Conservation (phyloP, 1,140 invertebrate genomes). For the Macrotrachela quadricornifera region DNA sequence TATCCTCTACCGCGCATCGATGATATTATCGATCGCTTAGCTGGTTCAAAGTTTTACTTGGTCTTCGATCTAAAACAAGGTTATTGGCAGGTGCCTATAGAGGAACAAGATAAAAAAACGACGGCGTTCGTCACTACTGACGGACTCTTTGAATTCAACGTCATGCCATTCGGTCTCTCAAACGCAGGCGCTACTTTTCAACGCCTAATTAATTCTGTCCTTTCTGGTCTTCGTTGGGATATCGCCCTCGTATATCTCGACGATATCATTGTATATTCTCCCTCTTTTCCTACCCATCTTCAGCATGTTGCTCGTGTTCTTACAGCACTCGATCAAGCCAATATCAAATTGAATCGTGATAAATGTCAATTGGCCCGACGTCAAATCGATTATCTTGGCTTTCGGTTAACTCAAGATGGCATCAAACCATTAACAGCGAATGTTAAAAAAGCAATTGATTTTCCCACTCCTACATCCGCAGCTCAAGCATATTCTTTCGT, state of each 20-base stretch:
- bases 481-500: slow-evolving; percentile 17
- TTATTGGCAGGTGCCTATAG: background rate
- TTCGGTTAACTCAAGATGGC: slow-evolving; percentile 14
- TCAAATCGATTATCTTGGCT: slow-evolving; percentile 14
- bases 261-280: slow-evolving; percentile 2
- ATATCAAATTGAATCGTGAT: background rate
- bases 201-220: background rate
- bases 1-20: slow-evolving; percentile 9
- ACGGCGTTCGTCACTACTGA: slow-evolving; percentile 5
- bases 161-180: slow-evolving; percentile 6
- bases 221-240: no score
- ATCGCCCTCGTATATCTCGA: background rate
- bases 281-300: background rate
- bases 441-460: slow-evolving; percentile 14
- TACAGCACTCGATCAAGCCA: background rate
- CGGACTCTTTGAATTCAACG: slow-evolving; percentile 5
- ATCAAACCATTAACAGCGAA: slow-evolving; percentile 15
- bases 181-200: slow-evolving; percentile 9
- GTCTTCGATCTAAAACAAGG: background rate
- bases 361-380: slow-evolving; percentile 4
- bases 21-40: slow-evolving; percentile 11
- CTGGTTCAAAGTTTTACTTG: background rate
- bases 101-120: background rate
- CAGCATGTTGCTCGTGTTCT: background rate
- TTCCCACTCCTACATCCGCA: slow-evolving; percentile 15